Base-by-base conservation (phyloP, 2,888 invertebrate genomes). In the Neelides folsomi region DNA sequence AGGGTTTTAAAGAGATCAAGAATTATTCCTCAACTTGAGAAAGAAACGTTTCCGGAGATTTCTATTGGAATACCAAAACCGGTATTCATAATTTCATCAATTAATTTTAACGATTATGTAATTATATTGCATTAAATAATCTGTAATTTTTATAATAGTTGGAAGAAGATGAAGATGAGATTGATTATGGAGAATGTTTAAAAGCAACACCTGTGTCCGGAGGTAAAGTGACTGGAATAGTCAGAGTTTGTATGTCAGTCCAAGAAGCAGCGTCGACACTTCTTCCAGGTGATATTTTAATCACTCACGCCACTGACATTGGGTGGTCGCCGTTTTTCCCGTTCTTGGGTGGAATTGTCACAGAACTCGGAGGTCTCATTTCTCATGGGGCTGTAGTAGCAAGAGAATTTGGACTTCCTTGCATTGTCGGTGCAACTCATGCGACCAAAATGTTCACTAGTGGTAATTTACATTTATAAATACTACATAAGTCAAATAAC, bases 261-360 rank as follows among this genome's bases (percentile, higher is more conserved):
- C 55, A 57, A 41, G 59, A 61, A 39, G 62, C 64, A 6, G 54
- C 59, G 0, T 47, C 54, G 13, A 35, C 46, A 16, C 45, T 62
- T n/a, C 34, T 37, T 15, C 54, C 71, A 58, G 83, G 83, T 1
- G 87, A 88, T 66, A 76, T 88, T 56, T 71, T 88, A 59, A 79
- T 88, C 59, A 84, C 86, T 0, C 76, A 76, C 62, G 77, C 79
- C 40, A 86, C 86, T 0, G 87, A 88, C 67, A 81, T 87, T 59
- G 86, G 83, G 1, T 88, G 87, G 87, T 81, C 82, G 2, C 86
- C 86, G 0, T 86, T 86, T 71, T 88, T 87, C 69, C 84, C 86
- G 1, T 75, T 86, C 45, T 68, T 88, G 15, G 72, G 78, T 0
- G 88, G 86, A 8, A 77, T 87, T 45, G 81, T 85, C 8, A 87